A percentile compares a stretch with the other conserved stretches of the same genome.
phyloP scores from a whole-genome alignment of 2,113 vertebrate species.

The Muntiacus muntjak region DNA sequence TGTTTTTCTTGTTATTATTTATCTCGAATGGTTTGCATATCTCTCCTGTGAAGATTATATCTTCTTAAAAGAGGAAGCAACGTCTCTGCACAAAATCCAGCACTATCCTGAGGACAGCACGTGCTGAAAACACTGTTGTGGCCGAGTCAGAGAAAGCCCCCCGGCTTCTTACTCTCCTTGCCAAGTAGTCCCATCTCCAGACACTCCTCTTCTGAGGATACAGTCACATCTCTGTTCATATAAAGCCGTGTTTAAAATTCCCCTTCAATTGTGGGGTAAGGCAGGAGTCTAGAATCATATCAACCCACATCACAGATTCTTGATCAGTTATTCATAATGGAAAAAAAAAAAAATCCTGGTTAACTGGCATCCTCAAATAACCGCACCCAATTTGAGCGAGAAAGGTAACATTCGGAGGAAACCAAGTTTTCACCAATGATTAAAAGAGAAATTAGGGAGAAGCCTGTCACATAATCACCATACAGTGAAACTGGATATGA shows the following conservation, averaged over 20 bases:
- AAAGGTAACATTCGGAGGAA: neutral
- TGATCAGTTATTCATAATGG: neutral
- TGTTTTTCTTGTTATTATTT: neutral
- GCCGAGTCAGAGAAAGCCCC: accelerated
- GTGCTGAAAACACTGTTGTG: accelerated
- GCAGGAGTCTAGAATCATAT: neutral
- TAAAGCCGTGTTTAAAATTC: neutral
- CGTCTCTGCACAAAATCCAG: accelerated
- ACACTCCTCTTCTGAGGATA: accelerated
- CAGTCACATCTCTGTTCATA: neutral
- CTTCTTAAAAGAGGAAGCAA: neutral
- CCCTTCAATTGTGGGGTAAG: neutral
- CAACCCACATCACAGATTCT: neutral
- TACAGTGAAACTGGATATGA: accelerated
- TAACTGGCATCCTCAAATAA: neutral
- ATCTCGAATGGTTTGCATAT: neutral
- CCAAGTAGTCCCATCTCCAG: neutral
- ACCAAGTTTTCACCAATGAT: neutral
- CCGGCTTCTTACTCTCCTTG: neutral
- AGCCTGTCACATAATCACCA: neutral
- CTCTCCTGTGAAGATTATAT: neutral
- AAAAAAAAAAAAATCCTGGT: neutral
- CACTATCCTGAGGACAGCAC: neutral
- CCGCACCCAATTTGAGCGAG: neutral
- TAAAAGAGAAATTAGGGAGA: neutral